phyloP scores from a whole-genome alignment of 2,888 invertebrate species.

The Ernsta delagoae region DNA sequence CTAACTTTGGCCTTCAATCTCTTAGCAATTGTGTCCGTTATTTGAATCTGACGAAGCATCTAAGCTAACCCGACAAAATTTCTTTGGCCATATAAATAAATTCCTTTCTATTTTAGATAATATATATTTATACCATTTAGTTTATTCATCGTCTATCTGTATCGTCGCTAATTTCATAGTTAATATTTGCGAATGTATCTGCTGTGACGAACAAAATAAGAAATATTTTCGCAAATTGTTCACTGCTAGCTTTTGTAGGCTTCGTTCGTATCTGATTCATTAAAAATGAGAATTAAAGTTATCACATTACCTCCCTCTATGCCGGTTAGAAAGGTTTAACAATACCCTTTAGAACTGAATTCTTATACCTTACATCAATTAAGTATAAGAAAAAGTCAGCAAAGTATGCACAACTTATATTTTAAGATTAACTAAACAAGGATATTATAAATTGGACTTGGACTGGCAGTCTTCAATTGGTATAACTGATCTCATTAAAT shows the following conservation, averaged over 20 bases:
- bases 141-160: too few species aligned
- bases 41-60: neutral
- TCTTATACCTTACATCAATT: neutral
- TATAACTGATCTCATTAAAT: conserved; percentile 50
- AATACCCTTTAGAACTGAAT: neutral
- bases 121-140: too few species aligned
- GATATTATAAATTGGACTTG: neutral
- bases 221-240: neutral
- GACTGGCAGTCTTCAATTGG: conserved; percentile 44
- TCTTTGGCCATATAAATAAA: neutral
- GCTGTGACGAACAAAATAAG: neutral
- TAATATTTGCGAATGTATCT: too few species aligned
- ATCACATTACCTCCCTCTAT: too few species aligned
- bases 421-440: conserved; percentile 19
- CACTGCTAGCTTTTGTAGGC: too few species aligned
- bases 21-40: neutral
- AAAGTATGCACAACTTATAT: neutral
- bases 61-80: neutral
- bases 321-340: too few species aligned
- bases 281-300: neutral
- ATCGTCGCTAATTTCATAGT: too few species aligned
- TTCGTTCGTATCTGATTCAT: too few species aligned
- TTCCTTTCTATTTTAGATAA: too few species aligned
- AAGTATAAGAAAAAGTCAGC: neutral
- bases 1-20: neutral